Evolutionary conservation across 2,113 vertebrate genomes (phyloP).

Genomic region (Leptobrachium leishanense): DNA sequence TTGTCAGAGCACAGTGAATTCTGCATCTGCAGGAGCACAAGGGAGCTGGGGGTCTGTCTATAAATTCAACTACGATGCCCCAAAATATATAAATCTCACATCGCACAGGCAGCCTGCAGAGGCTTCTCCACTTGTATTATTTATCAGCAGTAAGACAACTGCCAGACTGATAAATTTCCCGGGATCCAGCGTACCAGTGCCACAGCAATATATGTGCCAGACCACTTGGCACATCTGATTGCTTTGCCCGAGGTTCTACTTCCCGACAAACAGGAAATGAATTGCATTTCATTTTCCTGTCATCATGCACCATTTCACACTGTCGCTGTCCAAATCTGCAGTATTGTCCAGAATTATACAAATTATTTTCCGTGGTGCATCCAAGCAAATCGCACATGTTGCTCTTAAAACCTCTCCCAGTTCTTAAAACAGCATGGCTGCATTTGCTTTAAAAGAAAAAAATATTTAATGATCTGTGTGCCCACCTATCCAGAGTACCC

Average conservation of each 20-base stretch:
- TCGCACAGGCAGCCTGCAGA: not conserved
- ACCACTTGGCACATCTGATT: slow-evolving; percentile 3
- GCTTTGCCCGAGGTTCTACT: slow-evolving; percentile 9
- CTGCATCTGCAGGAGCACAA: slow-evolving; percentile 16
- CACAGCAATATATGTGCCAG: slow-evolving; percentile 40
- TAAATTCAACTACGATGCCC: slow-evolving; percentile 3
- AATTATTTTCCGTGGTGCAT: slow-evolving; percentile 13
- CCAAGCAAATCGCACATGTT: slow-evolving; percentile 3
- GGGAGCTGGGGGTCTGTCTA: slow-evolving; percentile 5
- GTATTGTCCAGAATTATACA: slow-evolving; percentile 5
- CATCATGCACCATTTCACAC: slow-evolving; percentile 29
- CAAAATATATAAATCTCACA: not conserved
- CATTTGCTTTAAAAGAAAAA: not conserved
- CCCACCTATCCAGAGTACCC: not conserved
- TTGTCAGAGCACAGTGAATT: slow-evolving; percentile 38
- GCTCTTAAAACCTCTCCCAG: not conserved
- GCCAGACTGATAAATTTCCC: not conserved
- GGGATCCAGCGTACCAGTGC: not conserved
- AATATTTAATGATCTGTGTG: not conserved
- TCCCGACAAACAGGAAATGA: slow-evolving; percentile 21
- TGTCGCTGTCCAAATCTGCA: slow-evolving; percentile 15
- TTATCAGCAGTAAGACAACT: not conserved
- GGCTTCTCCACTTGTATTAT: slow-evolving; percentile 33
- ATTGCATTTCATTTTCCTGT: slow-evolving; percentile 38
- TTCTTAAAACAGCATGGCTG: not conserved